Percentiles rank a stretch among this genome's conserved stretches.
These are phyloP conservation scores for Drosophila hydei DNA, from an alignment of 1,140 invertebrate species.

Conservation along the genomic window DNA sequence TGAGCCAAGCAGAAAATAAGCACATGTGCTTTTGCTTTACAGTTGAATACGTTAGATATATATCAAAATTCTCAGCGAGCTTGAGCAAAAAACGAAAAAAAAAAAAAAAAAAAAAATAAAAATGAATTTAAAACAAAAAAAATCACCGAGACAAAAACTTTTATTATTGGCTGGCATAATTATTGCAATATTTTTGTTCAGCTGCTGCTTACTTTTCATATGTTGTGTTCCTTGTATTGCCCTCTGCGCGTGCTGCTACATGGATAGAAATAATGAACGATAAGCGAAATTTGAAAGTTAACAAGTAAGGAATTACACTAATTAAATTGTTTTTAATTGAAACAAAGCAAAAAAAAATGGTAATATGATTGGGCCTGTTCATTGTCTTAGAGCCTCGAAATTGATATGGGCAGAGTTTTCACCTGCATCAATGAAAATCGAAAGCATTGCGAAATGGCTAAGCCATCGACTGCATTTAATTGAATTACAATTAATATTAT, in stretches of 20 bases:
- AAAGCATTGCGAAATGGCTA: slow-evolving; percentile 71
- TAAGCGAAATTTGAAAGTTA: no score
- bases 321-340: no score
- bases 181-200: background rate
- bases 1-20: background rate
- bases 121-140: no score
- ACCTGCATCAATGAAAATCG: slow-evolving; percentile 51
- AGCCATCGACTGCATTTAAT: slow-evolving; percentile 52
- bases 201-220: background rate
- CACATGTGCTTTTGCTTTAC: background rate
- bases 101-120: background rate
- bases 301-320: no score
- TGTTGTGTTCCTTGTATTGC: background rate
- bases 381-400: no score
- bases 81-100: no score
- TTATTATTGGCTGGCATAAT: background rate
- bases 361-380: no score
- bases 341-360: no score
- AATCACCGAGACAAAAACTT: no score
- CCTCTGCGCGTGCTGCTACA: background rate
- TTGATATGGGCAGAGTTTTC: slow-evolving; percentile 39
- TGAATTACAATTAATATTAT: slow-evolving; percentile 69
- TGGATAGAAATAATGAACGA: no score
- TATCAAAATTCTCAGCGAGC: no score
- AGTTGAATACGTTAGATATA: background rate